phyloP scores from a whole-genome alignment of 2,797 vertebrate genomes.

The Scarus forsteni region DNA sequence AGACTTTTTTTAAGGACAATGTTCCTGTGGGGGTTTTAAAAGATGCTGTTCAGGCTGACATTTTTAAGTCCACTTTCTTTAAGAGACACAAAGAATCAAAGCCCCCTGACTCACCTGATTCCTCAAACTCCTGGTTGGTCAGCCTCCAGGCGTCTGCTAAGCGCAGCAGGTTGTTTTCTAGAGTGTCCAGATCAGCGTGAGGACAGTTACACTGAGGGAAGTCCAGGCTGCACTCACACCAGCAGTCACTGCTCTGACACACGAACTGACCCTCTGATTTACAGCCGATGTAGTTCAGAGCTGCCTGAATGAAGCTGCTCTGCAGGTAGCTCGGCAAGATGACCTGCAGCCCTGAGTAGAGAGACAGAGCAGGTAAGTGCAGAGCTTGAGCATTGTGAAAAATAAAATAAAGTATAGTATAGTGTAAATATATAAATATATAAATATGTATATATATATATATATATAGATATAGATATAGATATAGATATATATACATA shows the following conservation, averaged over 20 bases:
- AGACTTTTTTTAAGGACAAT: conserved; percentile 16
- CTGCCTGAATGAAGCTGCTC: conserved; percentile 92
- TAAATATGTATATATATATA: too few relatives aligned
- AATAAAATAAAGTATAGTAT: too few relatives aligned
- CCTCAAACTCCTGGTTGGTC: conserved; percentile 92
- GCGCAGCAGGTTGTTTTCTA: conserved; percentile 90
- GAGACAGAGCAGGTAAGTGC: conserved; percentile 1
- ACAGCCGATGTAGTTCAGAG: conserved; percentile 94
- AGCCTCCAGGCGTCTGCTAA: conserved; percentile 89
- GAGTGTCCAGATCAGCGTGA: conserved; percentile 90
- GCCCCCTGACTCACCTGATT: conserved; percentile 86
- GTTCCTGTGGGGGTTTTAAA: conserved; percentile 15
- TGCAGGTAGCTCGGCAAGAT: conserved; percentile 92
- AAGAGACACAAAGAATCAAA: conserved; percentile 25
- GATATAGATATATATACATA: too few relatives aligned
- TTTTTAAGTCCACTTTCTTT: conserved; percentile 39
- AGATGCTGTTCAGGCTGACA: conserved; percentile 40
- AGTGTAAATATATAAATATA: too few relatives aligned
- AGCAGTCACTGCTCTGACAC: conserved; percentile 93
- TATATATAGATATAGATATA: too few relatives aligned
- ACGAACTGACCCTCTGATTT: conserved; percentile 95
- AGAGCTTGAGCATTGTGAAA: background rate
- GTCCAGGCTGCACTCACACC: conserved; percentile 90
- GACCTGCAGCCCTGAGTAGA: conserved; percentile 89
- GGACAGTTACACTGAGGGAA: conserved; percentile 96